Evolutionary conservation across 2,888 invertebrate species (phyloP).

Genomic region (Pseudococcus jackbeardsleyi): DNA sequence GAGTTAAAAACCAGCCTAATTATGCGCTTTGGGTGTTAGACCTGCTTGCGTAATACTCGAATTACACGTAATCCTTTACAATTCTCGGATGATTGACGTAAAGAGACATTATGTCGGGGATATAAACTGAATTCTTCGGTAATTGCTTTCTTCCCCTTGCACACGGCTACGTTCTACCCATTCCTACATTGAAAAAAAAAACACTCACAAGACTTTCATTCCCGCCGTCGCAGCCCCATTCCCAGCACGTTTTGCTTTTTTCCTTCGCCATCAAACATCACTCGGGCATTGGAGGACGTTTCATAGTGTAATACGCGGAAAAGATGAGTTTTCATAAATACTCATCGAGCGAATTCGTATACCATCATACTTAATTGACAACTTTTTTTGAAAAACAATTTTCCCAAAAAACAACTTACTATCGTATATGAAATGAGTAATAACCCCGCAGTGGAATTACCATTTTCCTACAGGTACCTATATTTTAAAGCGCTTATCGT

Average conservation of each 20-base stretch:
- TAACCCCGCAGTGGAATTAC: neutral
- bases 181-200: slow-evolving; percentile 2
- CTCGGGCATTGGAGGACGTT: neutral
- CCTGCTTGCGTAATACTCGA: slow-evolving; percentile 52
- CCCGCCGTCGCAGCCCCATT: neutral
- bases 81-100: slow-evolving; percentile 54
- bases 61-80: slow-evolving; percentile 62
- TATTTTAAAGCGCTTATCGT: neutral
- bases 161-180: neutral
- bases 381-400: neutral
- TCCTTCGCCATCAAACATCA: slow-evolving; percentile 12
- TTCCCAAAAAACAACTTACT: neutral
- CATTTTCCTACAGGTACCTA: neutral
- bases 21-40: slow-evolving; percentile 57
- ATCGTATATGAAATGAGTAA: neutral
- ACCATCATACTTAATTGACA: neutral
- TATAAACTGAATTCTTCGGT: slow-evolving; percentile 60
- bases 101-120: slow-evolving; percentile 58
- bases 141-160: slow-evolving; percentile 53
- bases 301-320: neutral
- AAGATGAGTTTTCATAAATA: neutral
- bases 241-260: slow-evolving; percentile 57
- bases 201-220: slow-evolving; percentile 15
- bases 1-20: slow-evolving; percentile 20
- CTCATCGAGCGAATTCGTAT: neutral